Evolutionary conservation across 1,140 invertebrate genomes (phyloP).

Genomic region (Uloborus diversus): DNA sequence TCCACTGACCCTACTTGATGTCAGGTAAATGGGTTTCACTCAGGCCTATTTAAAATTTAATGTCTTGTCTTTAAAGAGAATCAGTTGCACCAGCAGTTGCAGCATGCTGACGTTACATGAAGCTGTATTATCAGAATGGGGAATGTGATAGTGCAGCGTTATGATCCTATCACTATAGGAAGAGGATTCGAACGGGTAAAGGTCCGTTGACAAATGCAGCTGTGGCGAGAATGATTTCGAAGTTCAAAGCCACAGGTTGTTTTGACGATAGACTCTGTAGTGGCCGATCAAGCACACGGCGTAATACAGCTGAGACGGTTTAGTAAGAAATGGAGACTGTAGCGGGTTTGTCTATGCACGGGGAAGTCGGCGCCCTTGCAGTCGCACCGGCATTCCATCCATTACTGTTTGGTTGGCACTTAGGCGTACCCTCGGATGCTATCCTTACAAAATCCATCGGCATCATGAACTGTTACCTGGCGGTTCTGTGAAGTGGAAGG

Average conservation of each 20-base stretch:
- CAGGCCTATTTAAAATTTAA: too few relatives aligned
- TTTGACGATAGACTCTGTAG: neutral
- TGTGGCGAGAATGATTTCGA: neutral
- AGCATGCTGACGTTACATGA: neutral
- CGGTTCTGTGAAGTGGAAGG: neutral
- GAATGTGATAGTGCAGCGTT: neutral
- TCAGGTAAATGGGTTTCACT: too few relatives aligned
- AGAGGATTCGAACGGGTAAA: neutral
- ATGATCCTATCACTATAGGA: neutral
- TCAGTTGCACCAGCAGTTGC: neutral
- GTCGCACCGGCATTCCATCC: neutral
- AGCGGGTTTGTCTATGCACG: neutral
- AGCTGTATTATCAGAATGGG: neutral
- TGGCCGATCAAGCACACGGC: neutral
- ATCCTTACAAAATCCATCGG: constrained; percentile 7
- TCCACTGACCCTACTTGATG: too few relatives aligned
- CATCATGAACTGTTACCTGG: neutral
- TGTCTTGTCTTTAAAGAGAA: neutral
- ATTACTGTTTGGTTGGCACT: neutral
- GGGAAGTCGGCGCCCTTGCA: neutral
- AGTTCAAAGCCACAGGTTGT: neutral
- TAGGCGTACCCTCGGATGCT: neutral
- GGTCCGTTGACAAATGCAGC: neutral
- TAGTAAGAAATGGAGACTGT: neutral
- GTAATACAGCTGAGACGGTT: neutral